A percentile compares a stretch with the other conserved stretches of the same genome.
These are phyloP conservation scores for Embiotoca jacksoni DNA, from an alignment of 2,113 vertebrate species.

Conservation along the genomic window DNA sequence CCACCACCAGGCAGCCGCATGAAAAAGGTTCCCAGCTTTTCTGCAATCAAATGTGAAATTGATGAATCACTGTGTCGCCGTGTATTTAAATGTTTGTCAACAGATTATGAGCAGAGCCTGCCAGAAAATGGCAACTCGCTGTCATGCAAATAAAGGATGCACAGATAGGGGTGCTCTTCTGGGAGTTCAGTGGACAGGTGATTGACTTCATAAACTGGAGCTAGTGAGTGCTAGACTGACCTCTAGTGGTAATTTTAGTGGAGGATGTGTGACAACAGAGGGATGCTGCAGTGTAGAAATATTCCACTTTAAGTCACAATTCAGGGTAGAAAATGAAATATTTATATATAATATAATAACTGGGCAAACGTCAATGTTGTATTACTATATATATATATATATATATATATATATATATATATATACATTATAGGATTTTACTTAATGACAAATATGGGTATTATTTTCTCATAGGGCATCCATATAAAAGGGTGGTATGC, in stretches of 20 bases:
- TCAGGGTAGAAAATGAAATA: too few relatives aligned
- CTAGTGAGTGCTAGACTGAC: slow-evolving; percentile 49
- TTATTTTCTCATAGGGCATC: too few relatives aligned
- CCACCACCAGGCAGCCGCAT: background rate
- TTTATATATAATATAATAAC: too few relatives aligned
- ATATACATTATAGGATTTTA: too few relatives aligned
- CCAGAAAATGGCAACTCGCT: background rate
- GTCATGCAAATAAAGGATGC: background rate
- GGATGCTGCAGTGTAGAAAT: too few relatives aligned
- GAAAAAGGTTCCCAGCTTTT: background rate
- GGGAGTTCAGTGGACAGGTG: background rate
- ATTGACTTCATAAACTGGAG: background rate
- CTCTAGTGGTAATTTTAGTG: slow-evolving; percentile 58
- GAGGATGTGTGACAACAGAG: background rate
- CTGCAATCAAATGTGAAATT: background rate
- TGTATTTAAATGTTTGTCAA: background rate
- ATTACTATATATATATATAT: too few relatives aligned
- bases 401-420: too few relatives aligned
- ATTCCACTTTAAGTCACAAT: background rate
- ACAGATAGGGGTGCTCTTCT: background rate
- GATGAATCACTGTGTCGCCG: background rate
- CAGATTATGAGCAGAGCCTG: background rate
- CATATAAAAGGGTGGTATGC: too few relatives aligned
- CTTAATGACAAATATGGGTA: too few relatives aligned
- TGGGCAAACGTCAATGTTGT: too few relatives aligned